Conservation (phyloP, 2,888 invertebrate genomes). For the Shargacucullia verbasci region DNA sequence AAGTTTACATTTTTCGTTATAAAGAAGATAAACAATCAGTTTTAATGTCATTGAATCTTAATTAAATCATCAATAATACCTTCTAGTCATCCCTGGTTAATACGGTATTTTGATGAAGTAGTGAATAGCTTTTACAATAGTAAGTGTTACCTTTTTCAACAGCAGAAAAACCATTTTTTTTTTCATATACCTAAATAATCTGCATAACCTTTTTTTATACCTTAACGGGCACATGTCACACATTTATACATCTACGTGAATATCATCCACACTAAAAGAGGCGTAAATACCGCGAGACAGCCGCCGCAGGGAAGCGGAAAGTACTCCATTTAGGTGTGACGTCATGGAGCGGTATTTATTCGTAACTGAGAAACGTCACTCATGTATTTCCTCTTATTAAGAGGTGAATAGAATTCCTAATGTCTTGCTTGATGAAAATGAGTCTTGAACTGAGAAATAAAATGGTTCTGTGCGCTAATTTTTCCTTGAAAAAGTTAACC, state of each 20-base stretch:
- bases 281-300: constrained; percentile 52
- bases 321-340: constrained; percentile 48
- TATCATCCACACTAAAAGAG: constrained; percentile 7
- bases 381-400: neutral
- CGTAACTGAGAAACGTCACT: constrained; percentile 15
- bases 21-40: too few species aligned
- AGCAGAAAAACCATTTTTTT: too few species aligned
- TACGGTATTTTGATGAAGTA: too few species aligned
- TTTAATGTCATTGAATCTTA: too few species aligned
- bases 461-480: neutral
- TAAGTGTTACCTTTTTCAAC: too few species aligned
- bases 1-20: too few species aligned
- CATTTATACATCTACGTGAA: neutral
- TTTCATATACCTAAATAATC: too few species aligned
- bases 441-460: neutral
- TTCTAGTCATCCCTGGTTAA: too few species aligned
- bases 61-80: too few species aligned
- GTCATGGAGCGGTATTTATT: constrained; percentile 17
- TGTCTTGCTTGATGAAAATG: neutral
- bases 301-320: constrained; percentile 19
- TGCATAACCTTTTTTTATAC: too few species aligned
- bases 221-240: too few species aligned
- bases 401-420: neutral
- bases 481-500: neutral
- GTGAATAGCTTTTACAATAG: too few species aligned